Conservation (phyloP, 2,113 vertebrate species). For the Strigops habroptila region DNA sequence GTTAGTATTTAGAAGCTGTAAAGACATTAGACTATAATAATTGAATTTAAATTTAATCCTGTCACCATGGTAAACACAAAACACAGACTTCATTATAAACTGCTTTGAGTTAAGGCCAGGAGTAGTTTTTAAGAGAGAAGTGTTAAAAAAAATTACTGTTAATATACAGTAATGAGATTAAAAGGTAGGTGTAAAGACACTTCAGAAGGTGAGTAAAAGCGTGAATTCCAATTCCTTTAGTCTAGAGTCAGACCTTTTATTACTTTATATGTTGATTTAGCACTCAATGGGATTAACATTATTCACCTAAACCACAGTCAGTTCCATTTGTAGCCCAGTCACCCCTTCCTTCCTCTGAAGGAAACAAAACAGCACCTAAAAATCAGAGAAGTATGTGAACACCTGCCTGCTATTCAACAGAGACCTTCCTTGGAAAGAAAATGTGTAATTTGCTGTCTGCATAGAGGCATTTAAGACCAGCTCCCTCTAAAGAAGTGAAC, state of each 20-base stretch:
- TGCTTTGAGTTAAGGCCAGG: not conserved
- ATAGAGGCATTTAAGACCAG: not conserved
- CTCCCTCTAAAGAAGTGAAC: not conserved
- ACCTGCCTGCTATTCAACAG: not conserved
- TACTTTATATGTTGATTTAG: not conserved
- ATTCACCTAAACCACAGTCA: not conserved
- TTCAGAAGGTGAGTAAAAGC: not conserved
- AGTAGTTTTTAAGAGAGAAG: not conserved
- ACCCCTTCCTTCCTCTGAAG: not conserved
- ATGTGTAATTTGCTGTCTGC: not conserved
- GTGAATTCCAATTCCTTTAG: not conserved
- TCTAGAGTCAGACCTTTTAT: not conserved
- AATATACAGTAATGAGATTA: not conserved
- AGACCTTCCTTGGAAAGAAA: not conserved
- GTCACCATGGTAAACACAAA: not conserved
- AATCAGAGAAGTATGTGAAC: not conserved
- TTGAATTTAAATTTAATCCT: not conserved
- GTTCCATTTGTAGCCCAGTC: not conserved
- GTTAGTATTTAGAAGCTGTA: not conserved
- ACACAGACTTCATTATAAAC: not conserved
- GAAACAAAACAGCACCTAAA: not conserved
- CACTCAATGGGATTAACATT: slow-evolving; percentile 2
- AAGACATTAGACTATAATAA: not conserved
- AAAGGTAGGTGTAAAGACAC: not conserved
- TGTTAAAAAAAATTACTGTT: not conserved